Evolutionary conservation across 2,113 vertebrate species (phyloP), one percentile per base, ranked within the genome.

Genomic region (Saguinus midas): DNA sequence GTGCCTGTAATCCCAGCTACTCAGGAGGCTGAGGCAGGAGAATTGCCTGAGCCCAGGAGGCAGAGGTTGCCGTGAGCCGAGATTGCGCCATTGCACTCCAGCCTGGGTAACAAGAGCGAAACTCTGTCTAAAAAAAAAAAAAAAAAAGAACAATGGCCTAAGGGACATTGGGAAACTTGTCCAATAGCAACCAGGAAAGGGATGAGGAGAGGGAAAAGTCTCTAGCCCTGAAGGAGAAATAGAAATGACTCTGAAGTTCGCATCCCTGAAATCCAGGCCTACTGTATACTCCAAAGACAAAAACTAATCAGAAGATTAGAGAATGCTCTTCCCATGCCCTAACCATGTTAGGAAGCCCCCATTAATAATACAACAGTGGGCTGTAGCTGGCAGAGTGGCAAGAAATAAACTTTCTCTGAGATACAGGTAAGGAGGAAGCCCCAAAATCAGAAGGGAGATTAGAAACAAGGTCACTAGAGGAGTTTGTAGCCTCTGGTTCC

Each of bases 261-360:
- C 11, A 78, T 2, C 25, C n/a, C 1, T 25, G 11, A 21, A 8
- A 35, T 5, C 20, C 23, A 32, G 25, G 32, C 5, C 6, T 3
- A 29, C 29, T 45, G 0, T 29, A 17, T 50, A 11, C 18, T 57
- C 37, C 40, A 32, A 50, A 48, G 18, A 11, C 87, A n/a, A 37
- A 85, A 14, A 50, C 16, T 27, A 57, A 25, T 8, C 13, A 57
- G 48, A 86, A 32, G 32, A 58, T 70, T 81, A 37, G 8, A 70
- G 35, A 80, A 43, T 35, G 17, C 1, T 13, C 4, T 40, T 43
- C 13, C 52, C 0, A 4, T 80, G 18, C 25, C 40, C 23, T 52
- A 37, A 5, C 35, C 48, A 48, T 17, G 13, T 25, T 37, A 55
- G 6, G 13, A 84, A 80, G 1, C 2, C 18, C 20, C 11, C 14